Evolutionary conservation across 2,797 vertebrate genomes (phyloP).

Genomic region (Neosilurus hyrtlii): DNA sequence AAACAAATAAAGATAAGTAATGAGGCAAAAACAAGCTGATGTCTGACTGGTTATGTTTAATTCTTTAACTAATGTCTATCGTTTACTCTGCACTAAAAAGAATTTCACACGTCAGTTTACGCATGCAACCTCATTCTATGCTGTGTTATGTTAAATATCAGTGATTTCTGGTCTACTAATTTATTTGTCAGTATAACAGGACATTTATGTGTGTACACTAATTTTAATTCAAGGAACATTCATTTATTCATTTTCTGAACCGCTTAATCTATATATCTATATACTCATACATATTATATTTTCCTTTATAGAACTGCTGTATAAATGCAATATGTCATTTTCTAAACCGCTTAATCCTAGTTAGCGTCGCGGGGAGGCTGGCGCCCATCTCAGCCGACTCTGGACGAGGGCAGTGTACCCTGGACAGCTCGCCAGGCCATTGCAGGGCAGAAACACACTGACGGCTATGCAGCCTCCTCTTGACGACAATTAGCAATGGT

Average conservation of each 20-base stretch:
- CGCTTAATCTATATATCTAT: not conserved
- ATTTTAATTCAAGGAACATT: not conserved
- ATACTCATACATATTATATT: not conserved
- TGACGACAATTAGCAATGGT: too few species aligned
- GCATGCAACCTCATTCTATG: not conserved
- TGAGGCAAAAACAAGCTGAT: not conserved
- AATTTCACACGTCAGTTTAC: not conserved
- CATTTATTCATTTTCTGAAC: not conserved
- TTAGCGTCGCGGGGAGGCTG: too few species aligned
- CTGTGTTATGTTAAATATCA: not conserved
- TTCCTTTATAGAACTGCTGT: not conserved
- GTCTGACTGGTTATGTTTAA: not conserved
- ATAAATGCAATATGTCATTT: not conserved
- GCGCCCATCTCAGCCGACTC: too few species aligned
- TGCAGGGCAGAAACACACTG: too few species aligned
- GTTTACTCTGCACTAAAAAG: not conserved
- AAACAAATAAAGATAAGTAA: not conserved
- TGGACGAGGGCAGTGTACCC: too few species aligned
- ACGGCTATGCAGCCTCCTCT: too few species aligned
- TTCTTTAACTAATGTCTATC: not conserved
- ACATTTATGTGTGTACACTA: not conserved
- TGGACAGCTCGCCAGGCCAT: too few species aligned
- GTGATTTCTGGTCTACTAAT: not conserved
- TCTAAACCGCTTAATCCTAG: too few species aligned
- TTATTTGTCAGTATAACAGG: not conserved